A percentile compares a stretch with the other conserved stretches of the same genome.
These are phyloP conservation scores for Platygyra sinensis DNA, from an alignment of 64 coral and sea anemone genomes.

Conservation along the genomic window DNA sequence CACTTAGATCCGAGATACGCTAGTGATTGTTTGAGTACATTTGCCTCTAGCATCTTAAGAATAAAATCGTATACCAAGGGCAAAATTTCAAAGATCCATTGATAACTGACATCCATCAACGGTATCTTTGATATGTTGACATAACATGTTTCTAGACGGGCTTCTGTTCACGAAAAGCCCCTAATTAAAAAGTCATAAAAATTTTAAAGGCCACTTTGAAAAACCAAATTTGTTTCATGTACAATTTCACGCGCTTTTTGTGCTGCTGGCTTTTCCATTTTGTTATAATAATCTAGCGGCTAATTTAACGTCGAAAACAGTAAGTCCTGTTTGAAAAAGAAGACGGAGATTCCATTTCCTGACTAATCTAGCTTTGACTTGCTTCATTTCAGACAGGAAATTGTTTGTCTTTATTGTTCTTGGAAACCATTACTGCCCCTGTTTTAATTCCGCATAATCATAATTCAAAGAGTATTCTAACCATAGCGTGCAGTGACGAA, in stretches of 20 bases:
- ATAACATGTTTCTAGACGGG: background rate
- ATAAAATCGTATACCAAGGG: background rate
- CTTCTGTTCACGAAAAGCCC: background rate
- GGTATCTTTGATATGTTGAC: background rate
- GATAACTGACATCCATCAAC: background rate
- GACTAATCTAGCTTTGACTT: background rate
- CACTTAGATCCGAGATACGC: background rate
- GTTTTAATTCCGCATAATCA: constrained; percentile 19
- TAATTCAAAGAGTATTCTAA: background rate
- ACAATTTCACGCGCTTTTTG: background rate
- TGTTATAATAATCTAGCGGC: background rate
- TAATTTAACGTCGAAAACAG: background rate
- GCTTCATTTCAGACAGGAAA: constrained; percentile 33
- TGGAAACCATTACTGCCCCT: constrained; percentile 3
- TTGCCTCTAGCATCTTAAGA: constrained; percentile 29
- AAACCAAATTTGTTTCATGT: constrained; percentile 11
- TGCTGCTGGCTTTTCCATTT: background rate
- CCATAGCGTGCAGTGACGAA: constrained; percentile 42
- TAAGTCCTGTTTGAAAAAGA: background rate
- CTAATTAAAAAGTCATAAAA: constrained; percentile 22
- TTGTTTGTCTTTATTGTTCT: constrained; percentile 25
- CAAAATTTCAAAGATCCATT: background rate
- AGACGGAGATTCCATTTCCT: constrained; percentile 23
- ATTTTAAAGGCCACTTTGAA: background rate
- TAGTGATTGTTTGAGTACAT: background rate